Evolutionary conservation across 1,140 invertebrate species (phyloP).

Genomic region (Glossosoma conforme): DNA sequence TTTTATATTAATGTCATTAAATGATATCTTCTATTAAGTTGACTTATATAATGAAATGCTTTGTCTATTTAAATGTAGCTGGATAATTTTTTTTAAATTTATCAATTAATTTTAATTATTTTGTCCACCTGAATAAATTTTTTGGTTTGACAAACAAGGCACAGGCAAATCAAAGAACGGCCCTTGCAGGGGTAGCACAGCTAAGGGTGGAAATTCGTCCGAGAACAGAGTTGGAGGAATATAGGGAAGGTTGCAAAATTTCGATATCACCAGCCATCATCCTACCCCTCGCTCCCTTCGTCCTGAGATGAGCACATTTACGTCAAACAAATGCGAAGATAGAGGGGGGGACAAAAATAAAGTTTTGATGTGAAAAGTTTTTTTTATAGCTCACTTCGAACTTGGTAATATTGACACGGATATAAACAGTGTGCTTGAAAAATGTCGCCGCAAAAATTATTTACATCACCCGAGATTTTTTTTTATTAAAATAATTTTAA

Average conservation of each 20-base stretch:
- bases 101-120: too few species aligned
- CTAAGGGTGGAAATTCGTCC: background rate
- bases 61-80: too few species aligned
- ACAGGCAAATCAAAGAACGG: too few species aligned
- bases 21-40: too few species aligned
- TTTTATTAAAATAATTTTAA: background rate
- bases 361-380: slow-evolving; percentile 33
- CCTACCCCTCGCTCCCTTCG: slow-evolving; percentile 8
- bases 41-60: too few species aligned
- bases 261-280: slow-evolving; percentile 20
- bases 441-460: slow-evolving; percentile 13
- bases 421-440: slow-evolving; percentile 27
- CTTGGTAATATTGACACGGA: slow-evolving; percentile 29
- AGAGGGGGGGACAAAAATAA: slow-evolving; percentile 27
- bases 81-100: too few species aligned
- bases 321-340: slow-evolving; percentile 30
- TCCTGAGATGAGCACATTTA: slow-evolving; percentile 29
- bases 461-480: background rate
- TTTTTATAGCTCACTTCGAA: slow-evolving; percentile 30
- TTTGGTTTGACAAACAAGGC: too few species aligned
- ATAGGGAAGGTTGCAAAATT: slow-evolving; percentile 15
- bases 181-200: background rate
- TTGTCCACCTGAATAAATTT: too few species aligned
- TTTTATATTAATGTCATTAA: too few species aligned
- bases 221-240: background rate